Base-by-base conservation (phyloP, 1,140 invertebrate genomes). In the Philotrypesis tridentata region DNA sequence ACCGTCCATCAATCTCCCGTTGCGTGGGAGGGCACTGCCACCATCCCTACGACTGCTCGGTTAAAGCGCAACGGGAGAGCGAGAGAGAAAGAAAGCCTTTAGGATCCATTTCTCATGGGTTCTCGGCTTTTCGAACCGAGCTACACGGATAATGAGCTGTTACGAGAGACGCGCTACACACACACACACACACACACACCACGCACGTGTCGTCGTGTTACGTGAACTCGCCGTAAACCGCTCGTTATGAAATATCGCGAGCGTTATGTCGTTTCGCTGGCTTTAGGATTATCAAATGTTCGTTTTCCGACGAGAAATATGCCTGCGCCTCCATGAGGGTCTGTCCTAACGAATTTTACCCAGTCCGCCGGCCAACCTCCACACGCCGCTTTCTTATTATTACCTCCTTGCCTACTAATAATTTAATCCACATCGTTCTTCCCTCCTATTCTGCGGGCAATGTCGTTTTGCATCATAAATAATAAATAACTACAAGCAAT, bases 31-130 rank as follows among this genome's bases (percentile, higher is more conserved):
- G 21, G 21, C 17, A 55, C 48, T 55, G n/a, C 7, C 12, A 65
- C 31, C 23, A 23, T 11, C 7, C 61, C 27, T 9, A 74, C 33
- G 3, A 37, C 33, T 29, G 29, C 55, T 23, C 21, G 6, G 31
- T 61, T 25, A 37, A 75, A 55, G 60, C 73, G 55, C 60, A 17
- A n/a, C 61, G 23, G 33, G 72, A 31, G 33, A 29, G 68, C 3
- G 5, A 25, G 2, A 5, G n/a, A 71, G 68, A 68, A 68, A 31
- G 25, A n/a, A 68, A 68, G 37, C 43, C 71, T 71, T 43, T 60
- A 27, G 68, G 31, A 72, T 74, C 79, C 60, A 80, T 80, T 80
- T 80, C 27, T 80, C 79, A 80, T 74, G 43, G 79, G 33, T 43
- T 12, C 17, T 68, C 71, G 25, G 55, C 29, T 75, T 33, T 31